Conservation (phyloP, 2,888 invertebrate genomes). For the Esperia sulphurella region DNA sequence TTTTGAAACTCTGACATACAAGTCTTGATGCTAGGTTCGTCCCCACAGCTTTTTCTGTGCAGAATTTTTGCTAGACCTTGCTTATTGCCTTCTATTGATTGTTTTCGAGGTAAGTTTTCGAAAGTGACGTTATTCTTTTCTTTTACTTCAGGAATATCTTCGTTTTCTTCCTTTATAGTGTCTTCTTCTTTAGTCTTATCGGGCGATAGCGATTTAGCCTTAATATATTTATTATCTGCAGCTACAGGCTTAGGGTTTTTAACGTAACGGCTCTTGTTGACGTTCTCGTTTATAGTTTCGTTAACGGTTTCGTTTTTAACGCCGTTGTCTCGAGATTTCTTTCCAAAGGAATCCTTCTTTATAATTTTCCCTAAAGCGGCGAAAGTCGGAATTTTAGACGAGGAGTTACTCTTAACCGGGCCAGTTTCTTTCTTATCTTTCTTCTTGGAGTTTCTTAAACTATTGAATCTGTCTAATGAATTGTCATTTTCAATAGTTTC, state of each 20-base stretch:
- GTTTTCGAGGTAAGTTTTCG: slow-evolving; percentile 11
- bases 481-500: slow-evolving; percentile 68
- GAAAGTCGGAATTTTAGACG: slow-evolving; percentile 72
- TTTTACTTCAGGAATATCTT: slow-evolving; percentile 13
- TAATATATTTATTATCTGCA: slow-evolving; percentile 64
- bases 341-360: slow-evolving; percentile 68
- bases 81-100: slow-evolving; percentile 9
- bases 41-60: slow-evolving; percentile 71
- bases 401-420: slow-evolving; percentile 62
- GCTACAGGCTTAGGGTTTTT: slow-evolving; percentile 55
- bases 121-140: slow-evolving; percentile 7
- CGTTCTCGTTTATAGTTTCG: slow-evolving; percentile 20
- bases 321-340: slow-evolving; percentile 47
- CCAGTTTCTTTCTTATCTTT: slow-evolving; percentile 53
- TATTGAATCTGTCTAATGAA: slow-evolving; percentile 65
- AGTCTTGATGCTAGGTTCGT: slow-evolving; percentile 53
- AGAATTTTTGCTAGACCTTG: slow-evolving; percentile 29
- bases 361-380: slow-evolving; percentile 73
- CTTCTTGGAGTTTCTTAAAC: slow-evolving; percentile 64
- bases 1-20: slow-evolving; percentile 39
- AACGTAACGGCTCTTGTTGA: slow-evolving; percentile 57
- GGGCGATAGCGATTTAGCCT: slow-evolving; percentile 63
- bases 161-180: slow-evolving; percentile 47
- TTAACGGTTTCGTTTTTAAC: slow-evolving; percentile 28
- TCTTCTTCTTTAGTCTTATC: slow-evolving; percentile 50